Evolutionary conservation across 1,140 invertebrate genomes (phyloP).

Genomic region (Gerris buenoi): DNA sequence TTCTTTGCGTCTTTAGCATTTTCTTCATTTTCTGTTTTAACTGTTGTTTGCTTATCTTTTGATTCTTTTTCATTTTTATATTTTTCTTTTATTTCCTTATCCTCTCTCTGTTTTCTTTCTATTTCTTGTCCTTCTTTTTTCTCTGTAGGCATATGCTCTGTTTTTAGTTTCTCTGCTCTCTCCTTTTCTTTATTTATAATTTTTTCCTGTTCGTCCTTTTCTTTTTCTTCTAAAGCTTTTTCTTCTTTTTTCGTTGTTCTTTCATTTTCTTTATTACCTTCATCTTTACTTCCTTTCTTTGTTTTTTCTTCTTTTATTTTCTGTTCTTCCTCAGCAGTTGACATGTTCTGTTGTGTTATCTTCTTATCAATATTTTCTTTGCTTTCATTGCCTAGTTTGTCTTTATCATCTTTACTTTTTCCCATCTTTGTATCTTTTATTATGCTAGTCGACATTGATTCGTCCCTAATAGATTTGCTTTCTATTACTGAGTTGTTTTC

Average conservation of each 20-base stretch:
- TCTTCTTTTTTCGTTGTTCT: not conserved
- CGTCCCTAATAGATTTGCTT: too few species aligned
- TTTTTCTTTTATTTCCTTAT: not conserved
- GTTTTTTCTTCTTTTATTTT: not conserved
- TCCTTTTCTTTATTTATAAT: not conserved
- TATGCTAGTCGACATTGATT: too few species aligned
- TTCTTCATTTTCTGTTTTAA: not conserved
- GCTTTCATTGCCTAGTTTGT: too few species aligned
- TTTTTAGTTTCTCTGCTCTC: not conserved
- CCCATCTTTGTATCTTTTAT: too few species aligned
- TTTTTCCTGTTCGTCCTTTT: slow-evolving; percentile 1
- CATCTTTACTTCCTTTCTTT: slow-evolving; percentile 2
- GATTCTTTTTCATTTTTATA: slow-evolving; percentile 10
- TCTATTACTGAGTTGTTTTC: not conserved
- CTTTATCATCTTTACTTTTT: too few species aligned
- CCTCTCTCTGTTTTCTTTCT: slow-evolving; percentile 6
- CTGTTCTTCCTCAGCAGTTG: too few species aligned
- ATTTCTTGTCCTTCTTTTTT: not conserved
- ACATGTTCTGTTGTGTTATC: too few species aligned
- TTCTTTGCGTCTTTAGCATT: slow-evolving; percentile 8
- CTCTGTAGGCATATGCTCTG: not conserved
- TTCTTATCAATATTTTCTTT: too few species aligned
- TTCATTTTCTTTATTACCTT: not conserved
- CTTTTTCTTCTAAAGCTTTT: not conserved
- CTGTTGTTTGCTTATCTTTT: slow-evolving; percentile 16